Base-by-base conservation (phyloP, 2,888 invertebrate species). In the Caenorhabditis doughertyi region DNA sequence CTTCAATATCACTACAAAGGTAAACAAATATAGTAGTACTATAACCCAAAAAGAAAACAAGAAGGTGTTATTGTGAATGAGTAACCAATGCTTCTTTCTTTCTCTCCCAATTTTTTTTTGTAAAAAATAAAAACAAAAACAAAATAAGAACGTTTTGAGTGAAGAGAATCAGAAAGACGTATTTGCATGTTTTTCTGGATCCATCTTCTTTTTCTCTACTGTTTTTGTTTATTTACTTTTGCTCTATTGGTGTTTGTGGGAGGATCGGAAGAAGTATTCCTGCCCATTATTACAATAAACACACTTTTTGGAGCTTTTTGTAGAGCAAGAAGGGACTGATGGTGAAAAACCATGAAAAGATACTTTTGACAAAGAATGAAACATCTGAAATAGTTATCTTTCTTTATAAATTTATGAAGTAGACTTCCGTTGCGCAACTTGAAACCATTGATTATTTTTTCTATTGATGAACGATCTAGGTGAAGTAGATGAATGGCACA, bases 161-260 rank as follows among this genome's bases (percentile, higher is more conserved):
- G 49, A 42, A 68, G 29, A 68, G 68, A 68, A 68, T 58, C 47
- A 76, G 58, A 55, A 67, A 68, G 68, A 9, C 32, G 53, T 60
- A 49, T 68, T 44, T 65, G 49, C 65, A 56, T 42, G 58, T 44
- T 21, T 42, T 39, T 35, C 18, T 58, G 42, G 49, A 42, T 60
- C 32, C 7, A n/a, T n/a, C n/a, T n/a, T n/a, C n/a, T n/a, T n/a
- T 16, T 11, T 42, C 2, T 44, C 29, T 47, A 58, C 60, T 55
- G 49, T 39, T 58, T 67, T 80, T 72, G 73, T 80, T 65, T 72
- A 56, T 68, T 64, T 74, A 32, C 58, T 67, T 62, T 62, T 51
- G 29, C 25, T 55, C 13, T n/a, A 8, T 21, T 16, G 4, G 35
- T n/a, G 21, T n/a, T 1, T 11, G 18, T 11, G 18, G 55, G 27